Evolutionary conservation across 2,888 invertebrate species (phyloP).

Genomic region (Latrodectus elegans): DNA sequence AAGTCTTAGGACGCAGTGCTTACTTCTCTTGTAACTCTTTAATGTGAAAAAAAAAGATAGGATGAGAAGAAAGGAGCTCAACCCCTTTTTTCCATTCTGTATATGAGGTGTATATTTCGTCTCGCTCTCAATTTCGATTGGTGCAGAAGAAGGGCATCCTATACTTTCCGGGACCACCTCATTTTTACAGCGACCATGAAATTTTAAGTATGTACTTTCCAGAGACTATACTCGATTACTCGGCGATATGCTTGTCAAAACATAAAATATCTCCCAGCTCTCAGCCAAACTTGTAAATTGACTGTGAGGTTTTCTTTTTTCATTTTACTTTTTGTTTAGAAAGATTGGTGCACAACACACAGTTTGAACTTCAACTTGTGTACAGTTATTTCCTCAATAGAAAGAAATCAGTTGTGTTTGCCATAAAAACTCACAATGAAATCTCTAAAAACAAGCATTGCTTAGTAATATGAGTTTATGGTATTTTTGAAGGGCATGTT

Average conservation of each 20-base stretch:
- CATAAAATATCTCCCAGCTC: constrained; percentile 24
- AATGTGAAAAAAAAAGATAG: constrained; percentile 42
- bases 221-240: constrained; percentile 35
- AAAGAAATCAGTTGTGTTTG: no score
- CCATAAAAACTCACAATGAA: no score
- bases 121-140: constrained; percentile 5
- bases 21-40: constrained; percentile 42
- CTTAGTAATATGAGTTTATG: no score
- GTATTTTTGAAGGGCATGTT: no score
- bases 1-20: constrained; percentile 32
- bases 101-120: constrained; percentile 12
- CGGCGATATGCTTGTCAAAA: constrained; percentile 28
- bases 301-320: constrained; percentile 8
- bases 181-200: constrained; percentile 44
- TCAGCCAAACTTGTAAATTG: constrained; percentile 25
- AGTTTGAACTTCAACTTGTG: no score
- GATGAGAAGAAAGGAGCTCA: constrained; percentile 23
- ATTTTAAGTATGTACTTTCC: constrained; percentile 42
- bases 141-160: no score
- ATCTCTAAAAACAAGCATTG: no score
- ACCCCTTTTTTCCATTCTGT: not conserved
- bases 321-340: no score
- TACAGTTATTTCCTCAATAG: no score
- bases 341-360: no score
- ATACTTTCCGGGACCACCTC: constrained; percentile 17